Percentiles rank a stretch among this genome's conserved stretches.
Conservation (phyloP, 30 jellyfish, hydroid and myxozoan species). For the Sanderia malayensis region DNA sequence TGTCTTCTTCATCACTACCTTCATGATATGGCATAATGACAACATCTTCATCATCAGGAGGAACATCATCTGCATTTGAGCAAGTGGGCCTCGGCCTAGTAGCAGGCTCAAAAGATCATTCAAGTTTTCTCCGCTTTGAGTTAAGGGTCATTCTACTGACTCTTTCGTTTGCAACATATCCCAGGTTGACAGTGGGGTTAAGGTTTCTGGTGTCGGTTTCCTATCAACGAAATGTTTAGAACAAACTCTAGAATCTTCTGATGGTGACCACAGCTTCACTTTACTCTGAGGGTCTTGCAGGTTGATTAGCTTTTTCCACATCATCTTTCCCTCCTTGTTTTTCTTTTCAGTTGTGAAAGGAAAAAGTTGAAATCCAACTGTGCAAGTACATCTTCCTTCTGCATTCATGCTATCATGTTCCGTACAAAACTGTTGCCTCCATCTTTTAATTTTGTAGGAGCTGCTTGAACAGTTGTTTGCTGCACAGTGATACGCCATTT, state of each 20-base stretch:
- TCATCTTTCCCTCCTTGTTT: background rate
- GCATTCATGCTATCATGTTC: background rate
- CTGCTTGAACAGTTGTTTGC: background rate
- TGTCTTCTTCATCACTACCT: no score
- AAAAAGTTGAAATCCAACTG: constrained; percentile 15
- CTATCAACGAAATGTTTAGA: background rate
- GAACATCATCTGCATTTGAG: no score
- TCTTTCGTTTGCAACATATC: constrained; percentile 14
- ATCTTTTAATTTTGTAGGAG: constrained; percentile 1
- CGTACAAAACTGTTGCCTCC: constrained; percentile 3
- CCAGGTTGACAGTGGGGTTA: constrained; percentile 4
- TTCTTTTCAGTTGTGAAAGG: constrained; percentile 21
- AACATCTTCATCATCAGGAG: no score
- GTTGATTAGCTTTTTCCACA: background rate
- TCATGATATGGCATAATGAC: no score
- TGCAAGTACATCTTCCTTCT: constrained; percentile 1
- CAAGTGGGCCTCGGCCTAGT: no score
- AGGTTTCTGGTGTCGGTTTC: constrained; percentile 4
- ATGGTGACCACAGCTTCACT: constrained; percentile 2
- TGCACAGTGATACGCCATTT: constrained; percentile 4
- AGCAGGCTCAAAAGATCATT: constrained; percentile 19
- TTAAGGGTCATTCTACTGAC: constrained; percentile 12
- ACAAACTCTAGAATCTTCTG: background rate
- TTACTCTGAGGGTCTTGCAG: background rate
- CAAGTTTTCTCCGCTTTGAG: constrained; percentile 12